These are phyloP conservation scores for Poeciliopsis retropinna DNA, from an alignment of 2,113 vertebrate species.

Conservation along the genomic window DNA sequence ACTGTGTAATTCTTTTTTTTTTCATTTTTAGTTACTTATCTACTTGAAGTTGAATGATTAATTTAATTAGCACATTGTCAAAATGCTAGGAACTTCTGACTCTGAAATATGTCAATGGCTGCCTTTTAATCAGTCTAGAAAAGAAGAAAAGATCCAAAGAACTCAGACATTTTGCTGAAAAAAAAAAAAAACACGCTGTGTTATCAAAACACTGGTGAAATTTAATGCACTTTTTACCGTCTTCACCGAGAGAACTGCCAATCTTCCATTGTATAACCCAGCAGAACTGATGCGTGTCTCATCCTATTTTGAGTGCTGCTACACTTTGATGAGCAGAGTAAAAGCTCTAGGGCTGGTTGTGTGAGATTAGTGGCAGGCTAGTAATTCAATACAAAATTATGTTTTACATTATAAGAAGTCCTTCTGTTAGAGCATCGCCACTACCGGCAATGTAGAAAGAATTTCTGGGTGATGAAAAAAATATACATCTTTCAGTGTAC, in stretches of 20 bases:
- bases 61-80: too few relatives aligned
- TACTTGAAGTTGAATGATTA: too few relatives aligned
- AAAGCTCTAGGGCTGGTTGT: conserved; percentile 29
- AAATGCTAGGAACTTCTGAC: too few relatives aligned
- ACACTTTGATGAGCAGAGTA: conserved; percentile 37
- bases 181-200: background rate
- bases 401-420: conserved; percentile 33
- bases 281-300: conserved; percentile 36
- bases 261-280: conserved; percentile 4
- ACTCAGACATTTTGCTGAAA: background rate
- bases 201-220: conserved; percentile 12
- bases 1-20: too few relatives aligned
- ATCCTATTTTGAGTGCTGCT: conserved; percentile 42
- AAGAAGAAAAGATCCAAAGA: too few relatives aligned
- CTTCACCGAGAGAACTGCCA: conserved; percentile 19
- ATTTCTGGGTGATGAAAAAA: background rate
- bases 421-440: background rate
- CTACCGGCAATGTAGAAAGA: conserved; percentile 7
- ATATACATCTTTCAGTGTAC: background rate
- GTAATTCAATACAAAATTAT: conserved; percentile 31
- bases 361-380: conserved; percentile 31
- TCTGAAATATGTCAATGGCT: too few relatives aligned
- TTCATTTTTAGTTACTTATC: too few relatives aligned
- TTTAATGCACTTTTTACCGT: conserved; percentile 4
- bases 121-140: too few relatives aligned